Conservation (phyloP, 2,888 invertebrate species). For the Neoscelio sp. region DNA sequence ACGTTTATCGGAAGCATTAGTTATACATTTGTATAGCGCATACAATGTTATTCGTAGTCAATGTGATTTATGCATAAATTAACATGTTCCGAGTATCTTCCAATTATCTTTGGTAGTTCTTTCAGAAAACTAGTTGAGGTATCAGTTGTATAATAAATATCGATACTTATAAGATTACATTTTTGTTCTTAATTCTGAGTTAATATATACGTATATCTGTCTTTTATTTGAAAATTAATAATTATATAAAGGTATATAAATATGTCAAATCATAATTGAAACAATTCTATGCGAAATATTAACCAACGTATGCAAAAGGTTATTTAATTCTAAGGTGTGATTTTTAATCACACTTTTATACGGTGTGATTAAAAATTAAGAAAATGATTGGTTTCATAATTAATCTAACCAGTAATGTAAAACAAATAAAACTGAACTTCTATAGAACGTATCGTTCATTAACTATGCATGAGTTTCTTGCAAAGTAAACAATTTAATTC, state of each 20-base stretch:
- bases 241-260: too few relatives aligned
- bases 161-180: slow-evolving; percentile 6
- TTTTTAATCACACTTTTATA: slow-evolving; percentile 1
- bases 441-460: slow-evolving; percentile 10
- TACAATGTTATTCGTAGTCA: slow-evolving; percentile 20
- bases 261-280: too few relatives aligned
- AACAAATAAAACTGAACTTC: slow-evolving; percentile 21
- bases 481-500: background rate
- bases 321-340: background rate
- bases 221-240: too few relatives aligned
- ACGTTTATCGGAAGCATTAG: slow-evolving; percentile 27
- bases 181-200: background rate
- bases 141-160: slow-evolving; percentile 31
- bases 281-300: too few relatives aligned
- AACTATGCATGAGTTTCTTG: slow-evolving; percentile 11
- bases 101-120: slow-evolving; percentile 29
- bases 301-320: background rate
- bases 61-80: slow-evolving; percentile 45
- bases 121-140: slow-evolving; percentile 32
- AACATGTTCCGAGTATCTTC: slow-evolving; percentile 33
- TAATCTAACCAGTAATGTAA: slow-evolving; percentile 7
- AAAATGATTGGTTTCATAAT: slow-evolving; percentile 22
- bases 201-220: slow-evolving; percentile 1
- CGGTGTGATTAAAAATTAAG: slow-evolving; percentile 1
- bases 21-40: slow-evolving; percentile 31